Evolutionary conservation across 1,140 invertebrate species (phyloP), one percentile per base, ranked within the genome.

Genomic region (Hycleus cichorii): DNA sequence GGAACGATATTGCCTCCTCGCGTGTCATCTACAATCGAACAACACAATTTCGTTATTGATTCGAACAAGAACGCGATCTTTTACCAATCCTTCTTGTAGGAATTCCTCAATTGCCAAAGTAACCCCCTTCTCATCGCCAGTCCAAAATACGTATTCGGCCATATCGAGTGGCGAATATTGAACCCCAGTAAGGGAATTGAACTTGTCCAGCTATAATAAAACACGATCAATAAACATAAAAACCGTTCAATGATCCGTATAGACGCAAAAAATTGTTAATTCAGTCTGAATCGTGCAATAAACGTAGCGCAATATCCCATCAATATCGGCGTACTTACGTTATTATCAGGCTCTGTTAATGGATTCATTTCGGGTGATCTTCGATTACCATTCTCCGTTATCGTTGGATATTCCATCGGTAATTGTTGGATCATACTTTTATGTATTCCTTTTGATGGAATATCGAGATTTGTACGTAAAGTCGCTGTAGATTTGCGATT

Each of bases 111-210:
- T 82, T 11, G 86, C 85, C 2, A 81, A 69, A 2, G 86, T 86
- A 0, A 88, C 86, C 2, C 86, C 84, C 44, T 81, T 81, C 66
- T 89, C 86, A 71, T 89, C 86, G 4, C 86, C 86, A 3, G 86
- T 89, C 83, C 84, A 87, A 66, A 86, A 87, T 2, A 89, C 82
- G 58, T 89, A 89, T 64, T 88, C 85, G 0, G 87, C 87, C 81
- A 87, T 85, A 62, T 87, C 84, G 46, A 85, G 70, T 2, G 84
- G 83, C 0, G 83, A 82, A 60, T 85, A 85, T 57, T 85, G 83
- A 1, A 82, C 77, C 47, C 80, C 81, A 0, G 77, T 63, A 64
- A 79, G 68, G 2, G 62, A 12, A 9, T 54, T 57, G 39, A 64
- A 70, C 58, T 74, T 70, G 3, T 72, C 74, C 12, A 71, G 67